Percentiles rank a stretch among this genome's conserved stretches.
Conservation (phyloP, 2,113 vertebrate genomes). For the Ochotona princeps region DNA sequence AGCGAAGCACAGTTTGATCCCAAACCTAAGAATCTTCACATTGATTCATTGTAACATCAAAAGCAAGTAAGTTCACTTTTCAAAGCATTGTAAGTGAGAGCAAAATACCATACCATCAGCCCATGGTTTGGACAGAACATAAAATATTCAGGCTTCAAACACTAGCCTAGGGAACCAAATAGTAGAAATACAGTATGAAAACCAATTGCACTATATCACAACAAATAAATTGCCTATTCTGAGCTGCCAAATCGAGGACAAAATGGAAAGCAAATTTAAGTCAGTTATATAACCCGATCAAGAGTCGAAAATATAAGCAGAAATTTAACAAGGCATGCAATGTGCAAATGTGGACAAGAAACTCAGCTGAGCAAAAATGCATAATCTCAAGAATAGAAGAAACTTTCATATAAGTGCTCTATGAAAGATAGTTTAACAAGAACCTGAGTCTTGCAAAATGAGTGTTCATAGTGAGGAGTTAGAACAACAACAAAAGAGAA, state of each 20-base stretch:
- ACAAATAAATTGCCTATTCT: neutral
- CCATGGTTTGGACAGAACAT: neutral
- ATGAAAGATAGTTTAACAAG: neutral
- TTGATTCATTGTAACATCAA: neutral
- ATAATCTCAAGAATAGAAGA: neutral
- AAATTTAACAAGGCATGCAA: neutral
- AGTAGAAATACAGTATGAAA: neutral
- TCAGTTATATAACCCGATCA: neutral
- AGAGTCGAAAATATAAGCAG: neutral
- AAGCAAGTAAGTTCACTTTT: neutral
- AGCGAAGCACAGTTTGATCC: neutral
- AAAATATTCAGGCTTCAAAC: neutral
- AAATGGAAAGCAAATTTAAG: neutral
- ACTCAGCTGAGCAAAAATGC: neutral
- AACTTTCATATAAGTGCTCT: neutral
- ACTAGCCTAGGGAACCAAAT: neutral
- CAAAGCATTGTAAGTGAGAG: slow-evolving; percentile 19
- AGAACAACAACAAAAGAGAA: neutral
- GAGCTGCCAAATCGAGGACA: neutral
- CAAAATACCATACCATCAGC: neutral
- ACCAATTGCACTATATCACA: neutral
- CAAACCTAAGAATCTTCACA: neutral
- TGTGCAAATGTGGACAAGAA: neutral
- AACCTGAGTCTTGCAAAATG: slow-evolving; percentile 22
- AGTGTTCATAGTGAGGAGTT: neutral